Percentiles rank a stretch among this genome's conserved stretches.
Evolutionary conservation across 1,140 invertebrate species (phyloP).

Genomic region (Zaprionus kolodkinae): DNA sequence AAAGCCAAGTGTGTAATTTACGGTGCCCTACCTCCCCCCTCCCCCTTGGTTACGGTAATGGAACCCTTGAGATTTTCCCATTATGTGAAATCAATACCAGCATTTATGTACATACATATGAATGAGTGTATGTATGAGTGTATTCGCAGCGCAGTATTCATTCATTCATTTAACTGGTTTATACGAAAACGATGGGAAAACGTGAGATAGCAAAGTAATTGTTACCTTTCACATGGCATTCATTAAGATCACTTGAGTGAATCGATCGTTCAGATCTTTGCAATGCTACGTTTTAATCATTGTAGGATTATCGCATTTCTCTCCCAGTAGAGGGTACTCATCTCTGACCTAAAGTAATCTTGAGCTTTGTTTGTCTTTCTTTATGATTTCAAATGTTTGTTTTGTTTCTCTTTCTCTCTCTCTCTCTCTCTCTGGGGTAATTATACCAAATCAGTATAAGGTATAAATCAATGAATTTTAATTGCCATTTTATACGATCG

Average conservation of each 20-base stretch:
- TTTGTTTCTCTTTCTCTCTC: background rate
- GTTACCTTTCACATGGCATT: conserved; percentile 5
- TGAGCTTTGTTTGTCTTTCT: background rate
- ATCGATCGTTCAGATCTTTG: background rate
- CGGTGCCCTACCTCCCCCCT: conserved; percentile 20
- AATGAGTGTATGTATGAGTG: background rate
- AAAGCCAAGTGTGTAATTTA: conserved; percentile 48
- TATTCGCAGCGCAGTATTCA: conserved; percentile 27
- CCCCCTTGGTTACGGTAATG: conserved; percentile 10
- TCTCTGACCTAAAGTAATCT: background rate
- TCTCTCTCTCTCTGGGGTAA: background rate
- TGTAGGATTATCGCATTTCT: background rate
- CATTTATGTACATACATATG: conserved; percentile 56
- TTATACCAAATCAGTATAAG: background rate
- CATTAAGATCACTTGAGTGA: conserved; percentile 18
- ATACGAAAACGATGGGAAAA: conserved; percentile 25
- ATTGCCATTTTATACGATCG: conserved; percentile 15
- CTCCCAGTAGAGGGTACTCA: background rate
- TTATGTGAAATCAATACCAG: conserved; percentile 76
- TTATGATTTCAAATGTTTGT: background rate
- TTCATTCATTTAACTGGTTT: conserved; percentile 26
- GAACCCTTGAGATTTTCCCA: conserved; percentile 45
- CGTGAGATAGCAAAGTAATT: conserved; percentile 25
- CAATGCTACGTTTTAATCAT: background rate
- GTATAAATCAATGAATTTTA: conserved; percentile 18